Evolutionary conservation across 2,797 vertebrate species (phyloP).

Genomic region (Psittacula echo): DNA sequence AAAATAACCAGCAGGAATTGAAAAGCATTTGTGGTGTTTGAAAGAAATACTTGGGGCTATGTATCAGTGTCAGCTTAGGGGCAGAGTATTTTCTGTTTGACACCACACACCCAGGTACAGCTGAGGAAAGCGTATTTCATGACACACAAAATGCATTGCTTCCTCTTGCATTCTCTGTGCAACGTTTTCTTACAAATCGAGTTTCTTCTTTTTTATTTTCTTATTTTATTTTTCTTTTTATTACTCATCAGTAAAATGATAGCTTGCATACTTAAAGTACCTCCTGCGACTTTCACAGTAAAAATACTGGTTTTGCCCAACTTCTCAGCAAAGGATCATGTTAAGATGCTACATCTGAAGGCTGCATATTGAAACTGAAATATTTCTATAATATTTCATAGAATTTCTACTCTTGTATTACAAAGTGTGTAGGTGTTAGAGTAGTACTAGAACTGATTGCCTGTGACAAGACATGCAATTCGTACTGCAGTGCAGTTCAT

Average conservation of each 20-base stretch:
- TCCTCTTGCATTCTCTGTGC: not conserved
- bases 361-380: not conserved
- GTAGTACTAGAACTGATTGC: not conserved
- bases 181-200: not conserved
- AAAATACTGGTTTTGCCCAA: not conserved
- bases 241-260: not conserved
- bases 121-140: not conserved
- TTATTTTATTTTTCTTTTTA: not conserved
- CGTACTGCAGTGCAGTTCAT: not conserved
- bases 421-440: not conserved
- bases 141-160: not conserved
- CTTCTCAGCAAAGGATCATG: not conserved
- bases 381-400: not conserved
- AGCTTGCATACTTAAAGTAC: not conserved
- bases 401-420: not conserved
- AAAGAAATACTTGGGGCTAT: not conserved
- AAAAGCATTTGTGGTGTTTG: not conserved
- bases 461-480: not conserved
- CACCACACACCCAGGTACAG: rapidly evolving
- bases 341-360: not conserved
- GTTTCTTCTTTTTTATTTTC: not conserved
- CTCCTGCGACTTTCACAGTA: not conserved
- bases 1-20: not conserved
- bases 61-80: not conserved
- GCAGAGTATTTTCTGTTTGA: not conserved